A percentile compares a stretch with the other conserved stretches of the same genome.
Evolutionary conservation across 2,888 invertebrate species (phyloP).

Genomic region (Daptonema setosum): DNA sequence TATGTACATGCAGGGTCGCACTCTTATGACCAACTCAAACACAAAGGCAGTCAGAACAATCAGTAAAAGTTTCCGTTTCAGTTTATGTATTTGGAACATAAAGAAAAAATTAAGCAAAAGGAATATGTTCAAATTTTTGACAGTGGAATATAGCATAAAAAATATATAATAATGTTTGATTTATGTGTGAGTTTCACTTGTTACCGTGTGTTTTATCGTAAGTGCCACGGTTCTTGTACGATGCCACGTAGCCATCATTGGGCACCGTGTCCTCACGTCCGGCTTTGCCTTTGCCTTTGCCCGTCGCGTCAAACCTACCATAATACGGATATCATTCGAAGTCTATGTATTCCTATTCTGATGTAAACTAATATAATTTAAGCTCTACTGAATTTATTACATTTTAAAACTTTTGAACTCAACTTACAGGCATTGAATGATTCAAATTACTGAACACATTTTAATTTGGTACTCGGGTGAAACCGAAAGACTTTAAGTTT

Average conservation of each 20-base stretch:
- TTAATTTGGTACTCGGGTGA: no score
- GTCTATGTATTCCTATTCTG: conserved; percentile 20
- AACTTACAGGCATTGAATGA: not conserved
- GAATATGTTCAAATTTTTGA: not conserved
- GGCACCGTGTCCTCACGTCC: conserved; percentile 20
- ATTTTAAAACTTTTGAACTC: no score
- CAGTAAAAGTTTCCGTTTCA: no score
- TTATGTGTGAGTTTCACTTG: not conserved
- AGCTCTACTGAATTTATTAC: no score
- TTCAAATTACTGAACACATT: not conserved
- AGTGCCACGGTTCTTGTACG: conserved; percentile 29
- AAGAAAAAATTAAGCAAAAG: not conserved
- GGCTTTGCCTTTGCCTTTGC: conserved; percentile 26
- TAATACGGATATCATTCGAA: conserved; percentile 28
- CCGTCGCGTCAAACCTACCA: conserved; percentile 24
- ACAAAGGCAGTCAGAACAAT: no score
- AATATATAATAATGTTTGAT: not conserved
- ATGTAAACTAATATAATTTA: no score
- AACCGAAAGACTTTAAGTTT: no score
- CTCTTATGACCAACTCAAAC: no score
- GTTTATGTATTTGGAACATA: no score
- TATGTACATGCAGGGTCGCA: no score
- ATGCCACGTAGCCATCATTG: conserved; percentile 25
- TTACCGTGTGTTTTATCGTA: conserved; percentile 21
- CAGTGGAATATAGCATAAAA: not conserved